Evolutionary conservation across 2,113 vertebrate species (phyloP), one percentile per base, ranked within the genome.

Genomic region (Oryzias woworae): DNA sequence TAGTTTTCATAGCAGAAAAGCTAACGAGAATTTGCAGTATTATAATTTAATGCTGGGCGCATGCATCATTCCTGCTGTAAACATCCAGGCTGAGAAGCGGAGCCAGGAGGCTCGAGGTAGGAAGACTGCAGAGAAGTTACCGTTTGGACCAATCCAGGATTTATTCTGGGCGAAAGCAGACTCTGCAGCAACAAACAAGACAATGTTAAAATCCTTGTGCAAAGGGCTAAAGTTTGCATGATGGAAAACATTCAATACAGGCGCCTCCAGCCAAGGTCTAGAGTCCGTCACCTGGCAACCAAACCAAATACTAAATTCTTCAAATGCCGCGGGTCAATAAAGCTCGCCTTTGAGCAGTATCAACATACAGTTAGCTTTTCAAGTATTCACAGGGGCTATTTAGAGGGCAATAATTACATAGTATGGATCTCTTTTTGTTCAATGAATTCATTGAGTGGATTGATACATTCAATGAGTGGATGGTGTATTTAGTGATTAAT

Each of bases 361-460:
- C 59, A 88, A 86, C 81, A 76, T 53, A 72, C 73, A 77, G 82
- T 87, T 84, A 80, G 82, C 88, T 85, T 76, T 73, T 82, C 80
- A 62, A 81, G 84, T 76, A 78, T 85, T 83, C 82, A 84, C 78
- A 57, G 69, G 69, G 73, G 78, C 87, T 85, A 71, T 88, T 88
- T 85, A 86, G 87, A 66, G 69, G 53, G 69, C 73, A 78, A 76
- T 85, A 86, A 89, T 86, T 88, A 81, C 78, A 65, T 14, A 13
- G 75, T 76, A 91, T 91, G 77, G 88, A 88, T 90, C 78, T 45
- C 15, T 64, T 71, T 78, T 70, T 62, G 76, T 62, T 68, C 78
- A 78, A 80, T 77, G 67, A 70, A 82, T 85, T 70, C 69, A 82
- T 79, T 47, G 62, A 66, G 69, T 60, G 56, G 62, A 86, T 56